Conservation (phyloP, 2,888 invertebrate species). For the Chaetoderma sp. region DNA sequence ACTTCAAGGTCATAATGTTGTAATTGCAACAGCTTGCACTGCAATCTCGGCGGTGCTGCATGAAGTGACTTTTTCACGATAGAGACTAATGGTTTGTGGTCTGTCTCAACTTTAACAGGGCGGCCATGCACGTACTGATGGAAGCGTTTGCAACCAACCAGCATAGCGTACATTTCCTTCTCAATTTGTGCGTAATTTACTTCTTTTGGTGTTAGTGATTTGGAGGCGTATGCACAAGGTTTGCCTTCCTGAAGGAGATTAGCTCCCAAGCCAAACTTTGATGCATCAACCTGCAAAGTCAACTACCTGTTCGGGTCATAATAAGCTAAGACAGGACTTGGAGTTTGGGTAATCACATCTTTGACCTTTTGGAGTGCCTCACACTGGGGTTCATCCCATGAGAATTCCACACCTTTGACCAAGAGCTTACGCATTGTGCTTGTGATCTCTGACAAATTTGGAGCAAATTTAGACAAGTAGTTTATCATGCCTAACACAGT, state of each 20-base stretch:
- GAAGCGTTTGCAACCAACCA: conserved; percentile 28
- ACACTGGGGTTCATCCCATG: too few relatives aligned
- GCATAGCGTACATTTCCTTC: conserved; percentile 30
- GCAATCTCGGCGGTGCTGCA: conserved; percentile 26
- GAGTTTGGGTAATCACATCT: too few relatives aligned
- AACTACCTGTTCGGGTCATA: too few relatives aligned
- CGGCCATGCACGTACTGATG: conserved; percentile 27
- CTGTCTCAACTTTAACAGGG: conserved; percentile 17
- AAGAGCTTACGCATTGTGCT: too few relatives aligned
- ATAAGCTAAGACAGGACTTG: too few relatives aligned
- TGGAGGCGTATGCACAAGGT: conserved; percentile 27
- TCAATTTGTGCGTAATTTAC: conserved; percentile 29
- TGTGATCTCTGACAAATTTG: conserved; percentile 12
- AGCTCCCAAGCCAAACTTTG: conserved; percentile 30
- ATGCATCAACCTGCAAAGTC: too few relatives aligned
- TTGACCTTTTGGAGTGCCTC: too few relatives aligned
- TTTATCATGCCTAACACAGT: conserved; percentile 27
- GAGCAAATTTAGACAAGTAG: conserved; percentile 25
- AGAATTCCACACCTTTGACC: too few relatives aligned
- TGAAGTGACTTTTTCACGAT: conserved; percentile 23
- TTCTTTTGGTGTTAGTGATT: conserved; percentile 21
- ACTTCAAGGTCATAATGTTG: conserved; percentile 30
- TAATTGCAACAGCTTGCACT: conserved; percentile 27
- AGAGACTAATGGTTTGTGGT: conserved; percentile 30
- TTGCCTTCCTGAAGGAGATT: conserved; percentile 22